These are phyloP conservation scores for Calosoma granatense DNA, from an alignment of 1,140 invertebrate genomes.

Conservation along the genomic window DNA sequence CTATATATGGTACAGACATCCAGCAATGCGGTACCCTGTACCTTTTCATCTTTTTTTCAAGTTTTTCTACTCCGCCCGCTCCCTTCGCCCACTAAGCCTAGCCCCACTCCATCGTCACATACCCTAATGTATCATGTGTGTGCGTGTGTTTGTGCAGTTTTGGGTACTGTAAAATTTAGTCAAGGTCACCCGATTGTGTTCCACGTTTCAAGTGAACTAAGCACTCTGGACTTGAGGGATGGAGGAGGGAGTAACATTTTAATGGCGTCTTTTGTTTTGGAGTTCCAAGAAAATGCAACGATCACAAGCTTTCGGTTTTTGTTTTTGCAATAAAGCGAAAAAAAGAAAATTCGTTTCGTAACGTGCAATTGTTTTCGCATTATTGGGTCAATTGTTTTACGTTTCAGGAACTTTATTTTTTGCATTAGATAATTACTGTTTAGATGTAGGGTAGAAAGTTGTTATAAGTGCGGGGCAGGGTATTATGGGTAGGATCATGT, in stretches of 20 bases:
- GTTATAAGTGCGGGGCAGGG: too few relatives aligned
- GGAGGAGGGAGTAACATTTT: background rate
- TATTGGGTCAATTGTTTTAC: too few relatives aligned
- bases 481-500: too few relatives aligned
- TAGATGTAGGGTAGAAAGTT: too few relatives aligned
- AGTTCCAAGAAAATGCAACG: background rate
- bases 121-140: too few relatives aligned
- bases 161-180: conserved; percentile 15
- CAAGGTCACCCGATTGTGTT: conserved; percentile 18
- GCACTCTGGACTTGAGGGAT: background rate
- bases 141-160: too few relatives aligned
- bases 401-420: too few relatives aligned
- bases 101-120: conserved; percentile 11
- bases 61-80: too few relatives aligned
- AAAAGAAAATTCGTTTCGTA: background rate
- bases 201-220: too few relatives aligned
- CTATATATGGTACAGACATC: conserved; percentile 18
- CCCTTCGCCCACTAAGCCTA: background rate
- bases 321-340: background rate
- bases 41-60: conserved; percentile 13
- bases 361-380: background rate
- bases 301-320: too few relatives aligned
- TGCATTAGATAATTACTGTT: too few relatives aligned
- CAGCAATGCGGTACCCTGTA: conserved; percentile 15
- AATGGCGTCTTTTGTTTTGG: background rate